A percentile compares a stretch with the other conserved stretches of the same genome.
Evolutionary conservation across 1,140 invertebrate species (phyloP).

Genomic region (Palaemon carinicauda): DNA sequence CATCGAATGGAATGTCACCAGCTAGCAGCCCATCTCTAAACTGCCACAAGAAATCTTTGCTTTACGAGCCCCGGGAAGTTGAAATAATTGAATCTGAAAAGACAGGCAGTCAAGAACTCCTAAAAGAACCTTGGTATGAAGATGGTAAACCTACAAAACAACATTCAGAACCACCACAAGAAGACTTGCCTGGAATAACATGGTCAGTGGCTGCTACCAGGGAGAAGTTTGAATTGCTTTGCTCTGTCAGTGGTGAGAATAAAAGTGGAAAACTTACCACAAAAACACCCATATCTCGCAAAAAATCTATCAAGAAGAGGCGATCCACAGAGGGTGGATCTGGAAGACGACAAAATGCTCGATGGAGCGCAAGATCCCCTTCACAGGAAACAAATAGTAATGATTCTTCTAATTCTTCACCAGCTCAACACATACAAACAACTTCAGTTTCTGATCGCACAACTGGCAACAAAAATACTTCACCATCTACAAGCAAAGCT

Average conservation of each 20-base stretch:
- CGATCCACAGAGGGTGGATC: background rate
- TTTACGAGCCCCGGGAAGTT: no score
- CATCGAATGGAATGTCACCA: no score
- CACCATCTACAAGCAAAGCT: background rate
- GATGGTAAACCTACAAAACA: background rate
- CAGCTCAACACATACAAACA: no score
- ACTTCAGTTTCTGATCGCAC: no score
- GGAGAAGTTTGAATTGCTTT: conserved; percentile 41
- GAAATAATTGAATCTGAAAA: no score
- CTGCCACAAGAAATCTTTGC: no score
- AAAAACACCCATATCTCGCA: conserved; percentile 35
- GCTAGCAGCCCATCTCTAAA: no score
- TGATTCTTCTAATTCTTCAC: no score
- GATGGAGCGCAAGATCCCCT: background rate
- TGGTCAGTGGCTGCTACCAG: conserved; percentile 42
- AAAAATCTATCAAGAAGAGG: conserved; percentile 29
- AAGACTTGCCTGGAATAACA: background rate
- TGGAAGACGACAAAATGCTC: background rate
- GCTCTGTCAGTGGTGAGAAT: conserved; percentile 28
- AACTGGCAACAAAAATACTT: no score
- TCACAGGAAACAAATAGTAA: no score
- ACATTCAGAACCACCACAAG: background rate
- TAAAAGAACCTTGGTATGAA: background rate
- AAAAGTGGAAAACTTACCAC: conserved; percentile 31
- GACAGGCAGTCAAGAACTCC: no score